phyloP scores from a whole-genome alignment of 2,797 vertebrate species.

The Myotis myotis region DNA sequence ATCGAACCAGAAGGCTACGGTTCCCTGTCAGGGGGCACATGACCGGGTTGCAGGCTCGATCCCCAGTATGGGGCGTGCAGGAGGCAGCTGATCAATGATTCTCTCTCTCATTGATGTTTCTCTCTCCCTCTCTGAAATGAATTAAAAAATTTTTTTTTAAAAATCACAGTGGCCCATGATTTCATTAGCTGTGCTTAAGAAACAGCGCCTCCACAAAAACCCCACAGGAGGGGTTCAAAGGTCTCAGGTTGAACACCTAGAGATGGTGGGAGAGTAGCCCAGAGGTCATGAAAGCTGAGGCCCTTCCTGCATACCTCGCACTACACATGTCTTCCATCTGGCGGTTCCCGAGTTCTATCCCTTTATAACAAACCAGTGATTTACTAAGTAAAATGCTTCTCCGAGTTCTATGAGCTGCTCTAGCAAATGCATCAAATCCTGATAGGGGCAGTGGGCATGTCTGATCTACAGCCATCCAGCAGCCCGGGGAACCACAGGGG shows the following conservation, averaged over 20 bases:
- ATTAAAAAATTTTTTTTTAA: too few relatives aligned
- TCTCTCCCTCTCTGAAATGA: too few relatives aligned
- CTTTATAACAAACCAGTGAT: neutral
- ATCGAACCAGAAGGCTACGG: too few relatives aligned
- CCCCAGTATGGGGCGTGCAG: too few relatives aligned
- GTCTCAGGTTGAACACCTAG: neutral
- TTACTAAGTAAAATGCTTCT: neutral
- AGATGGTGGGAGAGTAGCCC: neutral
- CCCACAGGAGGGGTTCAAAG: neutral
- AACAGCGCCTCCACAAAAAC: neutral
- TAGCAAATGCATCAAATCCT: neutral
- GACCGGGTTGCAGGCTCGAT: too few relatives aligned
- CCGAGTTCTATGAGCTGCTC: neutral
- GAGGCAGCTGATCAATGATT: too few relatives aligned
- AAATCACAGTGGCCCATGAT: neutral
- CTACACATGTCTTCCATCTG: neutral
- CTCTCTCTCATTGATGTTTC: too few relatives aligned
- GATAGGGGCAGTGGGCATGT: neutral
- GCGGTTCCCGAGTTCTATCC: neutral
- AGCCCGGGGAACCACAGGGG: neutral
- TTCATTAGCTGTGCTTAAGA: neutral
- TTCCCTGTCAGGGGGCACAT: too few relatives aligned
- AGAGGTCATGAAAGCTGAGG: neutral
- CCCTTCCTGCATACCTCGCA: neutral
- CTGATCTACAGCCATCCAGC: neutral